These are phyloP conservation scores for Chlamydotis undulata DNA, from an alignment of 2,113 vertebrate species.

Conservation along the genomic window DNA sequence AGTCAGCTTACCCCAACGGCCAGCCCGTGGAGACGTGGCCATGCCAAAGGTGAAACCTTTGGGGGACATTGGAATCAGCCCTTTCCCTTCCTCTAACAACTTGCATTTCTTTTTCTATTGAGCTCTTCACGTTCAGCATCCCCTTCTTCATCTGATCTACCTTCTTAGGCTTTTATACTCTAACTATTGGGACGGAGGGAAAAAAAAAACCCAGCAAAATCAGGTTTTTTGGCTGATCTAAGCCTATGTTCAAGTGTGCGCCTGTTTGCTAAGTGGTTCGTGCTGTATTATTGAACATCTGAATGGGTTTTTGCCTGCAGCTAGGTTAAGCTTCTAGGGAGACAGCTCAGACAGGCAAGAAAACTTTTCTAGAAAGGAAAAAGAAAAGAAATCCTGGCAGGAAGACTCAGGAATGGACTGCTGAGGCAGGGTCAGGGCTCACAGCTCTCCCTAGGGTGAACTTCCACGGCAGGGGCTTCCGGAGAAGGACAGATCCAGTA, in stretches of 20 bases:
- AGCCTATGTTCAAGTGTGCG: background rate
- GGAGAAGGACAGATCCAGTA: background rate
- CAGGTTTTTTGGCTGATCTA: background rate
- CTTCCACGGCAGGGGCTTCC: background rate
- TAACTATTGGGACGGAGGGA: background rate
- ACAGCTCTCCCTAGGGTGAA: background rate
- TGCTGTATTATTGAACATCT: background rate
- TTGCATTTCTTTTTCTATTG: background rate
- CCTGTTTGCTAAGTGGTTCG: background rate
- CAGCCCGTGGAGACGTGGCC: accelerated
- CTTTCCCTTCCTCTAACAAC: background rate
- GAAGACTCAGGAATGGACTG: background rate
- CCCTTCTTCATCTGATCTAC: background rate
- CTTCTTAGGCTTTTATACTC: background rate
- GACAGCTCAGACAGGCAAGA: background rate
- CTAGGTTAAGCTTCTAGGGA: background rate
- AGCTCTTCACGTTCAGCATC: background rate
- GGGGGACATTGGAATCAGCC: background rate
- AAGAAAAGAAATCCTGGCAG: background rate
- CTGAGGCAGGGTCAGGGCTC: background rate
- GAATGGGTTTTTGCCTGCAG: background rate
- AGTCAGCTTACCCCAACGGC: background rate
- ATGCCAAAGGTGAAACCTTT: background rate
- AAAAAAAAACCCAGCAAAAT: background rate
- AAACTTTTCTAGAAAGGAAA: background rate